Evolutionary conservation across 2,797 vertebrate species (phyloP).

Genomic region (Manis pentadactyla): DNA sequence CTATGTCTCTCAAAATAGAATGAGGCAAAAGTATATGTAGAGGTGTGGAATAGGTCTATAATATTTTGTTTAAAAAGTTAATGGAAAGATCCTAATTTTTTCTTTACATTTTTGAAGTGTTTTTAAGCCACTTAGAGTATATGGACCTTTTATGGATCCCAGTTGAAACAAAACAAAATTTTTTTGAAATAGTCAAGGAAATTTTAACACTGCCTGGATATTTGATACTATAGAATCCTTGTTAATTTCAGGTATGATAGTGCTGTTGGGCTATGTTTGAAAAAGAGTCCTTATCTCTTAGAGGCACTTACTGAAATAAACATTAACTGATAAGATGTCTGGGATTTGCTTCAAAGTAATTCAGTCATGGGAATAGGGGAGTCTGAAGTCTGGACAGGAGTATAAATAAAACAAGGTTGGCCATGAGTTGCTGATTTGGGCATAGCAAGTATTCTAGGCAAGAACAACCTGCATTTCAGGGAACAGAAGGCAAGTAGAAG

Average conservation of each 20-base stretch:
- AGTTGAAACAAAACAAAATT: neutral
- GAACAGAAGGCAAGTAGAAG: slow-evolving; percentile 3
- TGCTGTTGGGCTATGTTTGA: neutral
- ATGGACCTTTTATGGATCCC: neutral
- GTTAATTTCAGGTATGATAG: neutral
- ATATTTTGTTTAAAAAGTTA: neutral
- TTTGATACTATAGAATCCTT: neutral
- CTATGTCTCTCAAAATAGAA: neutral
- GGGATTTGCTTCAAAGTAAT: neutral
- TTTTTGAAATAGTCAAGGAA: neutral
- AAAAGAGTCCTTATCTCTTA: neutral
- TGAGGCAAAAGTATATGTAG: neutral
- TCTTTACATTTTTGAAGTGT: neutral
- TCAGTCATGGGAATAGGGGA: neutral
- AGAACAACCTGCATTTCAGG: neutral
- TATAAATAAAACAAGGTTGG: neutral
- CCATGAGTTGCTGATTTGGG: neutral
- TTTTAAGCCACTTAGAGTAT: neutral
- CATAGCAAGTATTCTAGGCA: neutral
- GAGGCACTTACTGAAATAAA: neutral
- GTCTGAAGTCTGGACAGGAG: neutral
- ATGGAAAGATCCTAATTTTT: neutral
- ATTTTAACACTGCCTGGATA: neutral
- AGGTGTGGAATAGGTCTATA: neutral
- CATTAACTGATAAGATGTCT: neutral